Conservation (phyloP, 2,888 invertebrate species). For the Sminthurinus aureus region DNA sequence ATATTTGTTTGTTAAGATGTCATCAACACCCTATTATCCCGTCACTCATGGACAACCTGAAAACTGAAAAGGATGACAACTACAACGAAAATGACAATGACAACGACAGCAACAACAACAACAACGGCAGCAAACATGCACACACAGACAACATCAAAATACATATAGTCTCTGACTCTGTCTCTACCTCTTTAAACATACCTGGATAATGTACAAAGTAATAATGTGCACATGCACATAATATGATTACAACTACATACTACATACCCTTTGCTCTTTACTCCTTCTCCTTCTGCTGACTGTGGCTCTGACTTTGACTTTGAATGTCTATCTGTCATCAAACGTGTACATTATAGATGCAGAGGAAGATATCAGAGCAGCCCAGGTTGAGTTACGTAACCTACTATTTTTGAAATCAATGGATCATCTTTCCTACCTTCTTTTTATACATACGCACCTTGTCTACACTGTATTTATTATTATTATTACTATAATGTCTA, state of each 20-base stretch:
- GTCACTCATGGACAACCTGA: conserved; percentile 49
- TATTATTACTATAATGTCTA: too few species aligned
- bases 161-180: too few species aligned
- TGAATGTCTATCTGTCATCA: neutral
- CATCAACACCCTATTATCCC: conserved; percentile 58
- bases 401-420: neutral
- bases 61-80: conserved; percentile 18
- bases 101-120: neutral
- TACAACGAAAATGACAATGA: too few species aligned
- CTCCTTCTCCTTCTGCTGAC: too few species aligned
- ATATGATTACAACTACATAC: too few species aligned
- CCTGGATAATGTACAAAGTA: too few species aligned
- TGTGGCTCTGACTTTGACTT: neutral
- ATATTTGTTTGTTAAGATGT: conserved; percentile 59
- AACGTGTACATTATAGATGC: neutral
- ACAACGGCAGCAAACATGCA: neutral
- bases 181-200: neutral
- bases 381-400: neutral
- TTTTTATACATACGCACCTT: too few species aligned
- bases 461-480: too few species aligned
- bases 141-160: neutral
- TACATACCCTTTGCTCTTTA: too few species aligned
- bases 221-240: too few species aligned
- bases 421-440: neutral
- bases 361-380: neutral